Evolutionary conservation across 2,797 vertebrate genomes (phyloP).

Genomic region (Galagoides demidoff): DNA sequence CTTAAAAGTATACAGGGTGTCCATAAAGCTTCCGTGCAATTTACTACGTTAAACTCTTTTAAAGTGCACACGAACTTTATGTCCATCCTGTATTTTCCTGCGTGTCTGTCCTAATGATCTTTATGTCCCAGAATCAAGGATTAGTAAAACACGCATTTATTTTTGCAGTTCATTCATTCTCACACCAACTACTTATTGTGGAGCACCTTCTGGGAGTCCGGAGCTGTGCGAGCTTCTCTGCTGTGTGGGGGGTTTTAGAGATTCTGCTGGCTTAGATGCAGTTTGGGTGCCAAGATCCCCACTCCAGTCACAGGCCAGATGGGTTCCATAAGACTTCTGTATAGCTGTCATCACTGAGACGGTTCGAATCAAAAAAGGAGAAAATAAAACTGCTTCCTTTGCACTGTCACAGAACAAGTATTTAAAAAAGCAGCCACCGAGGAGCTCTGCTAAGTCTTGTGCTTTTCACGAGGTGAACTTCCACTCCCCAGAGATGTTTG

Average conservation of each 20-base stretch:
- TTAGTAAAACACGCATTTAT: conserved; percentile 16
- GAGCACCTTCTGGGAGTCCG: neutral
- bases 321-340: neutral
- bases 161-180: conserved; percentile 28
- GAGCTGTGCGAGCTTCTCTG: neutral
- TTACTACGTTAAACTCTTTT: too few species aligned
- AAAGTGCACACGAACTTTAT: too few species aligned
- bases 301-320: neutral
- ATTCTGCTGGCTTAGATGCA: neutral
- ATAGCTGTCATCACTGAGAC: neutral
- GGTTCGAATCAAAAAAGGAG: neutral
- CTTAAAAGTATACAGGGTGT: neutral
- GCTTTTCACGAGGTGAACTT: neutral
- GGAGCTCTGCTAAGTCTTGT: neutral
- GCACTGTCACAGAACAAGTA: neutral
- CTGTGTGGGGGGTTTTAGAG: neutral
- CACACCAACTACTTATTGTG: neutral
- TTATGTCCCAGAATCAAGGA: conserved; percentile 1
- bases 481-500: neutral
- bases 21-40: too few species aligned
- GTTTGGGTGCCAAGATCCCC: neutral
- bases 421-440: neutral
- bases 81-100: neutral
- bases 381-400: neutral
- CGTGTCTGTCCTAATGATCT: neutral